Evolutionary conservation across 1,140 invertebrate species (phyloP), one percentile per base, ranked within the genome.

Genomic region (Pararge aegeria): DNA sequence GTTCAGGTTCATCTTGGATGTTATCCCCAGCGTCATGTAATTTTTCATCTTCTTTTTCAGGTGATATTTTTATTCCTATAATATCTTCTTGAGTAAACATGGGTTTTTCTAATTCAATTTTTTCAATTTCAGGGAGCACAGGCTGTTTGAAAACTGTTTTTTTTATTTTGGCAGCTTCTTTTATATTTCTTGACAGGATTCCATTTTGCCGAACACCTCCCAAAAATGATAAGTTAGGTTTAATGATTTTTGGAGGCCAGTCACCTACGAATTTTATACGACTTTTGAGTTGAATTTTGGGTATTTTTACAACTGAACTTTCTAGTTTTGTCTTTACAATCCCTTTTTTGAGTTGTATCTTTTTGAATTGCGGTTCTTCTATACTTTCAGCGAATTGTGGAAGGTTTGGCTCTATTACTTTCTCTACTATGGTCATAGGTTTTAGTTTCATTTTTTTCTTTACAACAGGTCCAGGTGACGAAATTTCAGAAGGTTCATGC

Each of bases 271-370:
- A 91, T 55, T 74, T 91, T 12, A 95, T 93, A 58, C 92, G 87
- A 78, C 94, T 94, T 64, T 93, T 93, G 19, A 95, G 74, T 70
- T 93, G 83, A 44, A 95, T 82, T 88, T 94, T 94, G 1, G 94
- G 94, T 18, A 95, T 68, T 76, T 90, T 91, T 2, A 85, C 75
- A 61, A 76, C 63, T 21, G 87, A 71, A 10, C 66, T 62, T 66
- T 91, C 90, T 83, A 90, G 91, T 78, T 92, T 93, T 60, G 83
- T 80, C 42, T 80, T 69, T 20, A 85, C 61, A 19, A 82, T 56
- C 9, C 91, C 79, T 82, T 94, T 95, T 68, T 92, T 94, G 40
- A 94, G 82, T 88, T 94, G 94, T 6, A 94, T 87, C 62, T 90
- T 80, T 19, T 90, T 91, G 65, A 94, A 94, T 60, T 92, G 91